Base-by-base conservation (phyloP, 2,797 vertebrate genomes). In the Anabas testudineus region DNA sequence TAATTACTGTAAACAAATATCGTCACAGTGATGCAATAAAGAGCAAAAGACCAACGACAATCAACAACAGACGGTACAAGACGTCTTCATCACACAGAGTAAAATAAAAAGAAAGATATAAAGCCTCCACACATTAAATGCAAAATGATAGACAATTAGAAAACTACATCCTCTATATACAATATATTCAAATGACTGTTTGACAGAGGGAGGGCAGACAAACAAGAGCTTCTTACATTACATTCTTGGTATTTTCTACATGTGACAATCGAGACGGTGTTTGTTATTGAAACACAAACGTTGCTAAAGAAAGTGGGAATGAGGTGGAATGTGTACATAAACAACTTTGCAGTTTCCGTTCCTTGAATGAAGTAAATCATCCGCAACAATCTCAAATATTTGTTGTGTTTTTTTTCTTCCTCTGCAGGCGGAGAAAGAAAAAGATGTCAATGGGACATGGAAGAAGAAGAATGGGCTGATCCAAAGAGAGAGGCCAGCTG, bases 381-480 rank as follows among this genome's bases (percentile, higher is more conserved):
- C 26, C 10, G 30, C 34, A 58, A 56, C 57, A 41, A 24, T 62
- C 14, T 73, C 65, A 10, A 51, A 37, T 57, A 4, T 47, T 57
- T 62, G 2, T 70, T 49, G 16, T 47, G 28, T 30, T 62, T 64
- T 8, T 7, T 34, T 22, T 54, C 59, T 65, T 19, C 64, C 32
- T 47, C 36, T 57, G 34, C 86, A 95, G 94, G 54, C 80, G 3
- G 79, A 78, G 26, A 89, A 76, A 3, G 81, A 82, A 39, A 93
- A 85, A 61, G 67, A 66, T 46, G 80, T 78, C 73, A 93, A 73
- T 15, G 82, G 79, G 34, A 21, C 81, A 5, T 86, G 85, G 86
- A 93, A 78, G 85, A 94, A 88, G 82, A 94, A 75, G 74, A 95
- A 94, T 60, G 92, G 92, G 51, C 78, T 93, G 53, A 90, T 91